Base-by-base conservation (phyloP, 2,888 invertebrate genomes). In the Ypsolopha scabrella region DNA sequence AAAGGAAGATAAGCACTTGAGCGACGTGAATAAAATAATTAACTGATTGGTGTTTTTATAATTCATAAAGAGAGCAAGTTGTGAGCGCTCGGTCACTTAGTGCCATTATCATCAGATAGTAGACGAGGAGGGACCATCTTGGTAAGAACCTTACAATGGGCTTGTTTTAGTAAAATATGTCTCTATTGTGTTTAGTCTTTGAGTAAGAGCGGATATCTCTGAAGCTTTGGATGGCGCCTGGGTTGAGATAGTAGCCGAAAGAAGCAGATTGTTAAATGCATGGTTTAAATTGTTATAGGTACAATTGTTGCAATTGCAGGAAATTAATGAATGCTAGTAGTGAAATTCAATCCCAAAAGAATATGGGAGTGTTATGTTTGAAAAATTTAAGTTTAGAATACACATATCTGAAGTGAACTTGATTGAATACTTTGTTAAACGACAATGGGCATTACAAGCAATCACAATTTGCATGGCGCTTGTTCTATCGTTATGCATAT, bases 11-110 rank as follows among this genome's bases (percentile, higher is more conserved):
- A 82, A 77, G 71, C 70, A 63, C 58, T 75, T 77, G 83, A 83
- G 73, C 79, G 85, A 86, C 83, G 74, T 81, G 81, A 80, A 83
- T 82, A 75, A 82, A 83, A 83, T 85, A 83, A 86, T 86, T 85
- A 85, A 80, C 83, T 75, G 85, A 81, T 80, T 76, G 79, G 82
- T 83, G 78, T 85, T 83, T 85, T 82, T 85, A 81, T 85, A 83
- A 85, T 82, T 81, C 80, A 81, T 82, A 80, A 80, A 75, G 75
- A 65, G 67, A 67, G 69, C 60, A 65, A 65, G 62, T 52, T 63
- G 68, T 66, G 73, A 68, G 72, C 74, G 72, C 65, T 57, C 59
- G 70, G 48, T 13, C 48, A 48, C 48, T 48, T 48, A 48, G 48
- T 48, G 37, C 10, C 44, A 14, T 7, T 58, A 60, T 72, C 78